These are phyloP conservation scores for Steromphala cineraria DNA, from an alignment of 2,888 invertebrate genomes.

Conservation along the genomic window DNA sequence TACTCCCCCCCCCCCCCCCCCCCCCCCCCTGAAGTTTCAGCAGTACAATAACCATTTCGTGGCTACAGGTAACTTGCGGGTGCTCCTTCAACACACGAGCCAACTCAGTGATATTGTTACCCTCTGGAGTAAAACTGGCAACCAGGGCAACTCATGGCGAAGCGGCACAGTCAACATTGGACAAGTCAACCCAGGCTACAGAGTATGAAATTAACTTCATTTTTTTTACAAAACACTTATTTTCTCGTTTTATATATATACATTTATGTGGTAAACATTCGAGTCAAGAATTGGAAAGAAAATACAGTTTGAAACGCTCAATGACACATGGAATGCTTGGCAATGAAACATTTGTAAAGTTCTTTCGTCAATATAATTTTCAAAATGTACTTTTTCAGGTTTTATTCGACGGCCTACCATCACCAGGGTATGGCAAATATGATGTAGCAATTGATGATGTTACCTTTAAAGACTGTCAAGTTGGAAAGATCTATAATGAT, in stretches of 20 bases:
- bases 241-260: no score
- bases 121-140: slow-evolving; percentile 59
- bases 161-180: slow-evolving; percentile 63
- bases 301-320: no score
- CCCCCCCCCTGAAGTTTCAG: no score
- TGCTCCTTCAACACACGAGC: slow-evolving; percentile 49
- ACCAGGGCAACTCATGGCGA: slow-evolving; percentile 67
- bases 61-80: slow-evolving; percentile 50
- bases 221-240: background rate
- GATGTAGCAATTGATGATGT: slow-evolving; percentile 69
- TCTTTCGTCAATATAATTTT: no score
- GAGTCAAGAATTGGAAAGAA: no score
- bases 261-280: no score
- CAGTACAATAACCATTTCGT: no score
- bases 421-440: slow-evolving; percentile 38
- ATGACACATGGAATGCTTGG: no score
- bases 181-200: slow-evolving; percentile 57
- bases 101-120: slow-evolving; percentile 42
- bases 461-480: slow-evolving; percentile 60
- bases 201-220: no score
- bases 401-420: slow-evolving; percentile 55
- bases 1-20: no score
- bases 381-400: slow-evolving; percentile 36
- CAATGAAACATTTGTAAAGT: no score
- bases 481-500: slow-evolving; percentile 44